Evolutionary conservation across 1,140 invertebrate genomes (phyloP).

Genomic region (Eurytemora carolleeae): DNA sequence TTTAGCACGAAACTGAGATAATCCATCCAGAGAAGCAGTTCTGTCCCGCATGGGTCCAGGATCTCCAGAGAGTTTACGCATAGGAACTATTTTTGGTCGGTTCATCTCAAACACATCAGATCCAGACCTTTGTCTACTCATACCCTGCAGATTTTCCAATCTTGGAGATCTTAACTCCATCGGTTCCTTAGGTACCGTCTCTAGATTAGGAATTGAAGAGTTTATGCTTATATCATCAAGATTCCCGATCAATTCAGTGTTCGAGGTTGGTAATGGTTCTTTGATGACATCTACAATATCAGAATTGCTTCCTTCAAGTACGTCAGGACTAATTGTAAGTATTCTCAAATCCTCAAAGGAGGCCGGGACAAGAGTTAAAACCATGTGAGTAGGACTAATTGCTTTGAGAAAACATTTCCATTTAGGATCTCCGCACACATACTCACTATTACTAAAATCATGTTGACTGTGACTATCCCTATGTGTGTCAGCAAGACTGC

Average conservation of each 20-base stretch:
- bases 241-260: background rate
- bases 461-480: background rate
- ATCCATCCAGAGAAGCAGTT: background rate
- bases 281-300: background rate
- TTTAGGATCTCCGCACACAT: conserved; percentile 21
- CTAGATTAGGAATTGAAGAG: background rate
- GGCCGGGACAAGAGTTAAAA: conserved; percentile 46
- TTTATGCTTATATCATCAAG: background rate
- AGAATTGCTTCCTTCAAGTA: background rate
- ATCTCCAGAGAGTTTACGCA: background rate
- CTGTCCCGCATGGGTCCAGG: background rate
- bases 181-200: background rate
- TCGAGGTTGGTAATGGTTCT: background rate
- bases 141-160: background rate
- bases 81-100: background rate
- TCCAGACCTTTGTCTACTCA: background rate
- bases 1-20: background rate
- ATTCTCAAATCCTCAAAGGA: conserved; percentile 28
- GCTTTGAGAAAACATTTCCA: conserved; percentile 52
- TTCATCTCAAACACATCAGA: background rate
- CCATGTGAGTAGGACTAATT: conserved; percentile 36
- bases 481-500: background rate
- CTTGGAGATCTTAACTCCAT: background rate
- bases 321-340: background rate
- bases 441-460: background rate